Evolutionary conservation across 2,888 invertebrate species (phyloP), one percentile per base, ranked within the genome.

Genomic region (Tetanocera ferruginea): DNA sequence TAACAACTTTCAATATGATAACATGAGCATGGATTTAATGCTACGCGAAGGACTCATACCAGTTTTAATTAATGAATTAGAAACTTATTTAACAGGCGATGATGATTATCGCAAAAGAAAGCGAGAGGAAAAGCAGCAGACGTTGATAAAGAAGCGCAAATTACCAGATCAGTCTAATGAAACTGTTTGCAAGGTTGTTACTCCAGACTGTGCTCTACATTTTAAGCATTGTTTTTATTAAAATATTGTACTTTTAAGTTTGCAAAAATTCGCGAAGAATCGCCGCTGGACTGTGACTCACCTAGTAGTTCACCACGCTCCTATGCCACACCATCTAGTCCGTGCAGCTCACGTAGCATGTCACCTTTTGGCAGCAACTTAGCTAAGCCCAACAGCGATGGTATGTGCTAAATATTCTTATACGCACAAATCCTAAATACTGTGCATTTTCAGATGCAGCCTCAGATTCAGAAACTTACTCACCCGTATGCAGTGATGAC

Each of bases 11-110:
- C 89, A 88, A 80, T 85, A 88, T 66, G 88, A 91, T 78, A 88
- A 91, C 57, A 85, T 89, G 76, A 92, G 92, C 60, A 84, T 87
- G 79, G 90, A 91, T 67, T 90, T 90, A 77, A 90, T 93, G 90
- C 87, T 91, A 76, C 89, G 91, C 84, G 92, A 92, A 81, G 92
- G 92, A 75, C 90, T 91, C 76, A 91, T 92, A 3, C 89, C 91
- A 1, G 90, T 91, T 81, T 84, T 93, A 75, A 88, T 92, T 23
- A 90, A 90, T 75, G 89, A 91, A 57, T 84, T 93, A 37, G 90
- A 88, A 74, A 83, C 82, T 17, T 89, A 87, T 80, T 70, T 89
- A 55, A 87, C 86, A 51, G 87, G 87, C 43, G 85, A 89, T 60
- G 89, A 89, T 73, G 89, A 89, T 28, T 85, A 85, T 74, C 85